Percentiles rank a stretch among this genome's conserved stretches.
These are phyloP conservation scores for Coleophora flavipennella DNA, from an alignment of 2,888 invertebrate species.

Conservation along the genomic window DNA sequence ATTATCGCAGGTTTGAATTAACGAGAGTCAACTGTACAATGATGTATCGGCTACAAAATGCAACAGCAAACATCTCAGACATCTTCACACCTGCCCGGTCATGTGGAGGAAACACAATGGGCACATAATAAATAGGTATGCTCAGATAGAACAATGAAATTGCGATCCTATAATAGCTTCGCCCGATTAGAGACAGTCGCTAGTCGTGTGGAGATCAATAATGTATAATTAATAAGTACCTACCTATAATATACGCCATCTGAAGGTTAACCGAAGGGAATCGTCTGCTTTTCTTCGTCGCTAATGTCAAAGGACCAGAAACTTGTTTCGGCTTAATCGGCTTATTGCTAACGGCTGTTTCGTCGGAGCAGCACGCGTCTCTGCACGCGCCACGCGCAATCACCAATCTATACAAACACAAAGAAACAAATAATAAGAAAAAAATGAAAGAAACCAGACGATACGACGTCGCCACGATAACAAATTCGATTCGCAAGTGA, in stretches of 20 bases:
- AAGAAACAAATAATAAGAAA: constrained; percentile 26
- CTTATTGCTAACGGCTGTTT: constrained; percentile 47
- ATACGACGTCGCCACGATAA: constrained; percentile 16
- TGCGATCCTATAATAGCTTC: background rate
- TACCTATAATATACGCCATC: background rate
- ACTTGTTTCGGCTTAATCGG: constrained; percentile 13
- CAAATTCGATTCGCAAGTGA: constrained; percentile 25
- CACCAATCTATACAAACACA: constrained; percentile 21
- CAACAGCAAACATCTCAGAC: too few species aligned
- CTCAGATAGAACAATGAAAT: background rate
- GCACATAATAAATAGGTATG: background rate
- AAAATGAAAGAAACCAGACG: constrained; percentile 14
- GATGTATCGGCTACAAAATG: too few species aligned
- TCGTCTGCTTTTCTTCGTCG: constrained; percentile 8
- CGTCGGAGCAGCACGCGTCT: constrained; percentile 46
- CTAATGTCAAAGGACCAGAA: constrained; percentile 4
- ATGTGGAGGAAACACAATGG: constrained; percentile 1
- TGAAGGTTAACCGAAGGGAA: too few species aligned
- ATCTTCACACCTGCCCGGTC: too few species aligned
- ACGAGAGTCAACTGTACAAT: too few species aligned
- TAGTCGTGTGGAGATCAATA: constrained; percentile 1
- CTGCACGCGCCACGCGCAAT: constrained; percentile 26
- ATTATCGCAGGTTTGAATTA: too few species aligned
- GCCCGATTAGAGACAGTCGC: background rate
- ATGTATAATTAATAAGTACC: constrained; percentile 1